These are phyloP conservation scores for Trachythela sp. DNA, from an alignment of 64 coral and sea anemone genomes.

Conservation along the genomic window DNA sequence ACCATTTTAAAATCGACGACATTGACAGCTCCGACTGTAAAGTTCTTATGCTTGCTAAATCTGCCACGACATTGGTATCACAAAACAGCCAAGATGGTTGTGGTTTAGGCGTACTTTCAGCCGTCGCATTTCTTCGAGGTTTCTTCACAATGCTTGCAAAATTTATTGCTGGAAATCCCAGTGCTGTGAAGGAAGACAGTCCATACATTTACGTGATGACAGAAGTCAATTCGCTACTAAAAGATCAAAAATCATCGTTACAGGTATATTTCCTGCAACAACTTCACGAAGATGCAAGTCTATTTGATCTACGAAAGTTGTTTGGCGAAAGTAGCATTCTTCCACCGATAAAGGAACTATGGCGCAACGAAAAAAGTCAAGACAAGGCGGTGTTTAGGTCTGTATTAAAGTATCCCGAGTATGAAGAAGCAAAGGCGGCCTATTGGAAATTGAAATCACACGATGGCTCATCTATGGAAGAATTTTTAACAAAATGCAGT, in stretches of 20 bases:
- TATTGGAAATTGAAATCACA: not conserved
- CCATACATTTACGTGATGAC: not conserved
- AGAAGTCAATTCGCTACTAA: not conserved
- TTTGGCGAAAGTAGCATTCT: not conserved
- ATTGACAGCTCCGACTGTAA: not conserved
- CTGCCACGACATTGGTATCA: not conserved
- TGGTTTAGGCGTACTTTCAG: not conserved
- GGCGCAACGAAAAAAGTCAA: not conserved
- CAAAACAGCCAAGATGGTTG: not conserved
- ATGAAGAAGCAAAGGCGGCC: slow-evolving; percentile 9
- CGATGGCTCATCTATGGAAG: not conserved
- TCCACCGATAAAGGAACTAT: not conserved
- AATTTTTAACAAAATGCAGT: not conserved
- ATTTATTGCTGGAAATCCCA: not conserved
- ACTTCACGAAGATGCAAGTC: not conserved
- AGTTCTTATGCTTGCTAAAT: not conserved
- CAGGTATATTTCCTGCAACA: not conserved
- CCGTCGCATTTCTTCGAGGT: not conserved
- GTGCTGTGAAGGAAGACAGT: not conserved
- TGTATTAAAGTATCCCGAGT: not conserved
- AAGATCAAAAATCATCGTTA: not conserved
- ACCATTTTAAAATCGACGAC: not conserved
- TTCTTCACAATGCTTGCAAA: not conserved
- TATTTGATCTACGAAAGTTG: not conserved
- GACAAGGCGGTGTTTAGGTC: not conserved